Evolutionary conservation across 2,888 invertebrate species (phyloP).

Genomic region (Dryobota labecula): DNA sequence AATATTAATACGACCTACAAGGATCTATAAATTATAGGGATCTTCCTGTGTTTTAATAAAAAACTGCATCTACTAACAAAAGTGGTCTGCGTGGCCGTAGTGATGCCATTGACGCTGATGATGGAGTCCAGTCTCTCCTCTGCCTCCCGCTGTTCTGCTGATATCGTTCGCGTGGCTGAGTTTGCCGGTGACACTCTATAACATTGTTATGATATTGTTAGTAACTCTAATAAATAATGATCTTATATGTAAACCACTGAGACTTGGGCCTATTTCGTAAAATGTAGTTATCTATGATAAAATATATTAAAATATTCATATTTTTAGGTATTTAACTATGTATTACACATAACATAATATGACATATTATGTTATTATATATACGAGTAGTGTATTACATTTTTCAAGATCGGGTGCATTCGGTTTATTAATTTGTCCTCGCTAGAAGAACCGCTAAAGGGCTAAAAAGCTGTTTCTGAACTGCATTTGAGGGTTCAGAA

Average conservation of each 20-base stretch:
- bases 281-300: neutral
- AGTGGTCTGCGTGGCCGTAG: conserved; percentile 94
- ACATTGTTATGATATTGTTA: conserved; percentile 40
- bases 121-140: conserved; percentile 86
- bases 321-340: neutral
- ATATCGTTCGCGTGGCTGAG: conserved; percentile 91
- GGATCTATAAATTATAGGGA: neutral
- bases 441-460: neutral
- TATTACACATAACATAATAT: no score
- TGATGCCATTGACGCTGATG: conserved; percentile 89
- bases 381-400: neutral
- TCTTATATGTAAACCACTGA: neutral
- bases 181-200: conserved; percentile 93
- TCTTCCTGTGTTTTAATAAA: neutral
- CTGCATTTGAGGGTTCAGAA: neutral
- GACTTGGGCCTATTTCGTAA: no score
- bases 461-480: neutral
- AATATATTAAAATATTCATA: neutral
- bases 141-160: conserved; percentile 80
- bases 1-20: no score
- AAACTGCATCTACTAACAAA: conserved; percentile 91
- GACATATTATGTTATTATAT: no score
- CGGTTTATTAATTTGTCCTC: neutral
- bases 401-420: no score
- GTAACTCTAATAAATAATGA: neutral